Conservation (phyloP, 2,113 vertebrate genomes). For the Solea senegalensis region DNA sequence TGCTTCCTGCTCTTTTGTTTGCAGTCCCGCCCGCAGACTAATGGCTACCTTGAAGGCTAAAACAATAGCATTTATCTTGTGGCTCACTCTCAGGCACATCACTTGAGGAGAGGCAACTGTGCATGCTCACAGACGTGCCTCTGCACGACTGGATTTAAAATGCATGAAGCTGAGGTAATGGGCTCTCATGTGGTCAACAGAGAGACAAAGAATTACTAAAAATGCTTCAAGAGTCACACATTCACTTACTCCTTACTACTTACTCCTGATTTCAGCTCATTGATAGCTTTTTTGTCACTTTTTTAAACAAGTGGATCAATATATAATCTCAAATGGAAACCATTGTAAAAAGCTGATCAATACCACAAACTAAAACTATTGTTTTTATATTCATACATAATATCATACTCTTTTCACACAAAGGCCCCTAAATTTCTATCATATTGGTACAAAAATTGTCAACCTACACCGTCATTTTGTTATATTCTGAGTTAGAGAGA, state of each 20-base stretch:
- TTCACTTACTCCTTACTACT: no score
- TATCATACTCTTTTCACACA: no score
- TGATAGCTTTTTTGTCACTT: no score
- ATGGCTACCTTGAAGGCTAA: conserved; percentile 68
- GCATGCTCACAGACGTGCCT: conserved; percentile 28
- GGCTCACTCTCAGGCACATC: conserved; percentile 50
- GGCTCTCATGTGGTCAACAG: conserved; percentile 6
- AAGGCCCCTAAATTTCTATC: no score
- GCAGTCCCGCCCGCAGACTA: conserved; percentile 56
- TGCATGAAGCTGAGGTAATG: conserved; percentile 10
- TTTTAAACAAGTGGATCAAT: no score
- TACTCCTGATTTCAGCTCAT: no score
- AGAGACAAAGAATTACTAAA: conserved; percentile 11
- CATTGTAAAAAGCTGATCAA: no score
- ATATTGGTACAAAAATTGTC: no score
- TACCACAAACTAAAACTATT: no score
- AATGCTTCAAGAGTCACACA: background rate
- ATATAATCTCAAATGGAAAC: no score
- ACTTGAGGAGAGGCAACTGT: conserved; percentile 45
- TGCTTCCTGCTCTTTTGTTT: conserved; percentile 63
- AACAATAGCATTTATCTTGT: conserved; percentile 73
- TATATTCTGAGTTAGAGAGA: background rate
- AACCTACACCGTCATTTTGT: no score
- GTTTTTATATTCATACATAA: no score
- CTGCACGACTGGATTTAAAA: conserved; percentile 30